Percentiles rank a stretch among this genome's conserved stretches.
These are phyloP conservation scores for Morelia viridis DNA, from an alignment of 2,797 vertebrate genomes.

Conservation along the genomic window DNA sequence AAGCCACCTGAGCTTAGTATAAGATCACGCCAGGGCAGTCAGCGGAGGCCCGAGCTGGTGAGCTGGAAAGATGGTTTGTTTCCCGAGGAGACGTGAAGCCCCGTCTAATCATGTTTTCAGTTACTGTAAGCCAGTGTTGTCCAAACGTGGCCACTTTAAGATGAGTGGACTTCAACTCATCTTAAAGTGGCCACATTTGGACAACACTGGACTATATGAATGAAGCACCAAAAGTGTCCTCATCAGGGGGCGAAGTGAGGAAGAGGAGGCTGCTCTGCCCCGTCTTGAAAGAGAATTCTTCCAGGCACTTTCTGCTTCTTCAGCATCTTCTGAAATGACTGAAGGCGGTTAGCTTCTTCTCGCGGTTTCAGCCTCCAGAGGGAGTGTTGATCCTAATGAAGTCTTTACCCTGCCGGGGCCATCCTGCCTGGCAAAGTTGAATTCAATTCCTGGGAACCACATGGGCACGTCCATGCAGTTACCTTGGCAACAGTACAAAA, in stretches of 20 bases:
- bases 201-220: background rate
- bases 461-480: background rate
- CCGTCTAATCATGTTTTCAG: background rate
- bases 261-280: background rate
- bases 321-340: background rate
- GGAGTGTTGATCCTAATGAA: background rate
- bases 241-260: background rate
- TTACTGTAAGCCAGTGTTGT: background rate
- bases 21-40: background rate
- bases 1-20: background rate
- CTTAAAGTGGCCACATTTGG: too few species aligned
- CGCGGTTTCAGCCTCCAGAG: background rate
- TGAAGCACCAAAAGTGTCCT: background rate
- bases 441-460: background rate
- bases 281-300: background rate
- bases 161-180: too few species aligned
- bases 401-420: background rate
- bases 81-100: background rate
- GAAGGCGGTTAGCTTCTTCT: accelerated
- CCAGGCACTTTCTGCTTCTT: background rate
- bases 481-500: background rate
- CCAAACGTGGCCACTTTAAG: too few species aligned
- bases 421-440: background rate
- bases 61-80: background rate
- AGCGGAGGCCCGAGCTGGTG: background rate